Percentiles rank a stretch among this genome's conserved stretches.
Conservation (phyloP, 2,888 invertebrate species). For the Gortyna flavago region DNA sequence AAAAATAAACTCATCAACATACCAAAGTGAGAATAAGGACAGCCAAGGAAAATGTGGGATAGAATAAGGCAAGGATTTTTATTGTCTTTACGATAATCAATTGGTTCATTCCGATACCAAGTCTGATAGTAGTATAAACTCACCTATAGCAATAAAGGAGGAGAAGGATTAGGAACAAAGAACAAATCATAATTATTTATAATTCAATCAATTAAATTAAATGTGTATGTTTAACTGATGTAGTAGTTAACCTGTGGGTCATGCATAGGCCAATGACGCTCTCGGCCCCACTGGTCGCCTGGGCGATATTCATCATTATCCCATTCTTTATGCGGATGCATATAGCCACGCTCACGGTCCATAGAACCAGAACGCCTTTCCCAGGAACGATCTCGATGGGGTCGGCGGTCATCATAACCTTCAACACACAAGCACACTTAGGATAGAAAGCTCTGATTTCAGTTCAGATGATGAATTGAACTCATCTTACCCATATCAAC, state of each 20-base stretch:
- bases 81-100: constrained; percentile 84
- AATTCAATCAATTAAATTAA: constrained; percentile 25
- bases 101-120: constrained; percentile 84
- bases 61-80: constrained; percentile 84
- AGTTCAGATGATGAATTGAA: constrained; percentile 22
- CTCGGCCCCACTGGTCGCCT: constrained; percentile 86
- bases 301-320: constrained; percentile 89
- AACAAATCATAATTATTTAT: constrained; percentile 16
- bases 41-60: constrained; percentile 89
- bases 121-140: constrained; percentile 81
- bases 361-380: constrained; percentile 87
- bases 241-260: constrained; percentile 82
- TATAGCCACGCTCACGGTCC: constrained; percentile 86
- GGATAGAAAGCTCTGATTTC: constrained; percentile 25
- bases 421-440: constrained; percentile 55
- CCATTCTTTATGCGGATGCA: constrained; percentile 89
- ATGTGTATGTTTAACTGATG: constrained; percentile 1
- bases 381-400: constrained; percentile 90
- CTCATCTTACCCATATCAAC: constrained; percentile 82
- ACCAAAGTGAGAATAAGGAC: constrained; percentile 87
- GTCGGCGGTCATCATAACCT: constrained; percentile 88
- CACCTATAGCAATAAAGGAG: constrained; percentile 77
- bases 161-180: constrained; percentile 63
- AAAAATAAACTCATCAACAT: constrained; percentile 72
- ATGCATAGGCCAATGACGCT: constrained; percentile 87